phyloP scores from a whole-genome alignment of 2,113 vertebrate genomes.

The Chloebia gouldiae region DNA sequence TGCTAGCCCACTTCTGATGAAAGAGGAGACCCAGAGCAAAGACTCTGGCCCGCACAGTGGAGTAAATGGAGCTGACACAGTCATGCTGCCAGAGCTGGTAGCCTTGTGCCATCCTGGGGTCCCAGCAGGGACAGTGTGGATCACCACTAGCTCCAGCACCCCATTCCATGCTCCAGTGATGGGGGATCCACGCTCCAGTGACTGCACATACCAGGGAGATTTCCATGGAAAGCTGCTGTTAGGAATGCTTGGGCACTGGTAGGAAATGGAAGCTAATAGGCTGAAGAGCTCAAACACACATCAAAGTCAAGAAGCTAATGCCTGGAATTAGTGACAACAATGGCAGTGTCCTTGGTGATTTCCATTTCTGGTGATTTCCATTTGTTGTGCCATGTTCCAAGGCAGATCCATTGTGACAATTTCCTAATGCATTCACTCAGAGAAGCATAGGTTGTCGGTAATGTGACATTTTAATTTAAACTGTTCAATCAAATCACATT shows the following conservation, averaged over 20 bases:
- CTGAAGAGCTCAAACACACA: background rate
- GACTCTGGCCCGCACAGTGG: background rate
- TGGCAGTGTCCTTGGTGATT: background rate
- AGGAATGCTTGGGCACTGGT: background rate
- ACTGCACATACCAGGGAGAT: background rate
- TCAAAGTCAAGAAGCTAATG: constrained; percentile 40
- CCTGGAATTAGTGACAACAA: background rate
- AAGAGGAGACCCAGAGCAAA: background rate
- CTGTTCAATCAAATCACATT: background rate
- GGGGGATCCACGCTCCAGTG: background rate
- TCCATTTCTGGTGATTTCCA: background rate
- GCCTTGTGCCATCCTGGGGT: background rate
- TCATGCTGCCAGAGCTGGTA: background rate
- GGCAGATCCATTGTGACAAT: background rate
- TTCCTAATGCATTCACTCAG: background rate
- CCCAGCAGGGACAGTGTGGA: background rate
- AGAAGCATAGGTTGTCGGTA: background rate
- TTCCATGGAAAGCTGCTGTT: background rate
- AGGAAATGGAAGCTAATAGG: background rate
- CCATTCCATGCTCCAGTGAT: background rate
- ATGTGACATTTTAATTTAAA: background rate
- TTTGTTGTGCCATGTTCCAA: background rate
- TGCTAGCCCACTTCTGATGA: background rate
- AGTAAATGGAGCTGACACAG: background rate
- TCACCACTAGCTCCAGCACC: background rate